These are phyloP conservation scores for Penaeus chinensis DNA, from an alignment of 1,140 invertebrate species.

Conservation along the genomic window DNA sequence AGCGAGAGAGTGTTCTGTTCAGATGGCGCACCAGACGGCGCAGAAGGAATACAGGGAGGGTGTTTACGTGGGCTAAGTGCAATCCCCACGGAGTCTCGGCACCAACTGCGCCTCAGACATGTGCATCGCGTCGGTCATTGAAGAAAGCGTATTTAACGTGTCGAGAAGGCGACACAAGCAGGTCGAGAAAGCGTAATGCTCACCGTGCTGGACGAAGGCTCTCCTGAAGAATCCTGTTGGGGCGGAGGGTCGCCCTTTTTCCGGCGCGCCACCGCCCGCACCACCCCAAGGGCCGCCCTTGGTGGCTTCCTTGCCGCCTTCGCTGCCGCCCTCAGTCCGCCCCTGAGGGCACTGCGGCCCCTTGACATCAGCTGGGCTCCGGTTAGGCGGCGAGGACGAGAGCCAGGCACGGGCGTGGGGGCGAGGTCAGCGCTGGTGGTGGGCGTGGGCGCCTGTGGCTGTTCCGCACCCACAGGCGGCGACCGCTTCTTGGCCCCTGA, in stretches of 20 bases:
- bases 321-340: constrained; percentile 23
- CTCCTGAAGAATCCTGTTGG: background rate
- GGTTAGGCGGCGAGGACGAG: background rate
- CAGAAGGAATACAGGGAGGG: background rate
- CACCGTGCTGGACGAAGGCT: constrained; percentile 24
- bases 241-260: constrained; percentile 21
- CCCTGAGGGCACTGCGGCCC: constrained; percentile 23
- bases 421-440: background rate
- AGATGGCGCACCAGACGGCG: background rate
- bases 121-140: background rate
- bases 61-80: background rate
- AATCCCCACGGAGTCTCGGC: background rate
- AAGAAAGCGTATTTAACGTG: too few species aligned
- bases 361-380: constrained; percentile 29
- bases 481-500: constrained; percentile 32
- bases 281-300: constrained; percentile 27
- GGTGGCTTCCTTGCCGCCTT: constrained; percentile 16
- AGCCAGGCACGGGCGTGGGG: background rate
- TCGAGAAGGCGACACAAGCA: background rate
- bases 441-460: background rate
- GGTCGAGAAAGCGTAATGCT: background rate
- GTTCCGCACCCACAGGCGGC: constrained; percentile 8
- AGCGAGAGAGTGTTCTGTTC: background rate
- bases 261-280: background rate
- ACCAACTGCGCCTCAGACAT: background rate